Percentiles rank a stretch among this genome's conserved stretches.
Evolutionary conservation across 2,888 invertebrate genomes (phyloP).

Genomic region (Eupsilia transversa): DNA sequence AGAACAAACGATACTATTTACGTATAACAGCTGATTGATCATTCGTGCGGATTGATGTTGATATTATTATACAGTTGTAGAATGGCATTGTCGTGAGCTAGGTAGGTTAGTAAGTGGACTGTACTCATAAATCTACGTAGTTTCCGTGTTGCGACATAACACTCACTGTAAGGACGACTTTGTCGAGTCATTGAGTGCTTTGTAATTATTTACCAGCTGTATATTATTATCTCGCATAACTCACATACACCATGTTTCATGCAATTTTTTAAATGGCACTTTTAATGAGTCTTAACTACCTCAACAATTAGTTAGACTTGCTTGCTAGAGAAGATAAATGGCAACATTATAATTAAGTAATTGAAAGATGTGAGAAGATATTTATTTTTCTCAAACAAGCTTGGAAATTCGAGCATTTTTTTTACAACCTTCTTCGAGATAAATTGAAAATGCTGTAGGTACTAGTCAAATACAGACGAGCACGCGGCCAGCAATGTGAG

Average conservation of each 20-base stretch:
- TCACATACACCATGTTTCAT: not conserved
- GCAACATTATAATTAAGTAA: not conserved
- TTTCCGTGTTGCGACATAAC: slow-evolving; percentile 11
- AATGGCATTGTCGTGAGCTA: slow-evolving; percentile 21
- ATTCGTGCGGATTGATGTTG: slow-evolving; percentile 29
- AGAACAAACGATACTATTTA: slow-evolving; percentile 31
- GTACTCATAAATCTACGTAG: slow-evolving; percentile 12
- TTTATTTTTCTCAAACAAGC: not conserved
- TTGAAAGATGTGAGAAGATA: too few relatives aligned
- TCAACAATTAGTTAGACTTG: slow-evolving; percentile 1
- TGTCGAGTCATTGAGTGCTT: slow-evolving; percentile 20
- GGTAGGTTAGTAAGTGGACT: slow-evolving; percentile 18
- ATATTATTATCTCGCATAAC: slow-evolving; percentile 1
- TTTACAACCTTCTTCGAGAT: too few relatives aligned
- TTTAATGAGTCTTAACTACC: not conserved
- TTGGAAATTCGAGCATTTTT: too few relatives aligned
- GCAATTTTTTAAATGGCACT: slow-evolving; percentile 18
- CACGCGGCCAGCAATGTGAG: too few relatives aligned
- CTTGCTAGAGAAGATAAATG: slow-evolving; percentile 1
- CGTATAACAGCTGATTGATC: slow-evolving; percentile 39
- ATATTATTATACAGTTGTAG: slow-evolving; percentile 32
- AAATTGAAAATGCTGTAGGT: too few relatives aligned
- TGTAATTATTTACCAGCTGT: slow-evolving; percentile 1
- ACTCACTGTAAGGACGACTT: not conserved
- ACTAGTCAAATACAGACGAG: too few relatives aligned